These are phyloP conservation scores for Euphonia xanthogaster DNA, from an alignment of 2,797 vertebrate species.

Conservation along the genomic window DNA sequence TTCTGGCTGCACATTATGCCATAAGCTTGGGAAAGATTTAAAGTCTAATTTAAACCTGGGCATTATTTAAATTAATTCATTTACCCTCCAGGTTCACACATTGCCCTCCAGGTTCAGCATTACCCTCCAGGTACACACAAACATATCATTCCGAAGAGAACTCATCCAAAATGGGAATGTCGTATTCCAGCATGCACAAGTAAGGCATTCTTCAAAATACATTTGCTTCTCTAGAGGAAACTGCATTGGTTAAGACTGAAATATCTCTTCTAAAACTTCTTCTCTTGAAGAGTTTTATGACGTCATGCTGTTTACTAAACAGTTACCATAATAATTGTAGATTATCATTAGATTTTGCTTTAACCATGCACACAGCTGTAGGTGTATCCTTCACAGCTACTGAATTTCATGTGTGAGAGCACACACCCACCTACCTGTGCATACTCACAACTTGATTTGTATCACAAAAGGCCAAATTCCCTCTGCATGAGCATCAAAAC, in stretches of 20 bases:
- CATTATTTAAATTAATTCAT: too few relatives aligned
- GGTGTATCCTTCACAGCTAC: conserved; percentile 17
- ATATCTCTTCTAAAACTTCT: neutral
- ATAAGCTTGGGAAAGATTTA: neutral
- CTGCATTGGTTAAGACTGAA: neutral
- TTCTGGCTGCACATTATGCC: neutral
- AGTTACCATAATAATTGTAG: conserved; percentile 4
- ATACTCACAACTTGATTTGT: neutral
- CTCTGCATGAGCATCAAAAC: neutral
- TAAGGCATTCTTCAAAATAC: neutral
- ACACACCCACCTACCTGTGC: neutral
- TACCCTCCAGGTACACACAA: neutral
- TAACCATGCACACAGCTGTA: conserved; percentile 3
- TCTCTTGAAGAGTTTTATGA: neutral
- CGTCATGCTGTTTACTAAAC: conserved; percentile 3
- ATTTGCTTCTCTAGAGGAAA: neutral
- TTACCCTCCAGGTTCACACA: too few relatives aligned
- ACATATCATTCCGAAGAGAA: neutral
- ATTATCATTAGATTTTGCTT: conserved; percentile 27
- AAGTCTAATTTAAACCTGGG: neutral
- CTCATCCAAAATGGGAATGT: neutral
- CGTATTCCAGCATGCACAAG: neutral
- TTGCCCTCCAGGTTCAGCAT: too few relatives aligned
- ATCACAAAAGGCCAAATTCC: neutral
- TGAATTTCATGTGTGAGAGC: neutral